Evolutionary conservation across 1,140 invertebrate genomes (phyloP), one percentile per base, ranked within the genome.

Genomic region (Anagrus nilaparvatae): DNA sequence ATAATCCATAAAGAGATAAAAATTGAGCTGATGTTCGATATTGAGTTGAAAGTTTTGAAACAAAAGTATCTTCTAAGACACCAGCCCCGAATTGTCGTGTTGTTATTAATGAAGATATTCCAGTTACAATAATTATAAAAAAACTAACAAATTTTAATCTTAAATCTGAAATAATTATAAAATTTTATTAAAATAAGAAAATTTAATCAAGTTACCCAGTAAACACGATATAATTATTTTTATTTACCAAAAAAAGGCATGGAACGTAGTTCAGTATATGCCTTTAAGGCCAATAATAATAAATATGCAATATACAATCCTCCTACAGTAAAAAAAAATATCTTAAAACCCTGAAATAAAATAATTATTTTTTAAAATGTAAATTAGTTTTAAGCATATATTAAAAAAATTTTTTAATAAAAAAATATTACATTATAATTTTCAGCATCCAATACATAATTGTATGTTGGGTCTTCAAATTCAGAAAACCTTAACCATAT

Each of bases 211-310:
- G 18, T 19, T 30, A 9, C 23, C 20, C 16, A 36, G 17, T 44
- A 20, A 52, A 23, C 24, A 39, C 30, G 31, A 12, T 25, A 40
- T 27, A 34, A 47, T 32, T 37, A 28, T 37, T 51, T 29, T 33
- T 13, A 43, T 33, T 79, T 73, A 95, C 91, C 91, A 76, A 97
- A 96, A 68, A 87, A 96, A 46, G 91, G 91, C 93, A 97, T 97
- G 8, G 89, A 87, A 56, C 90, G 74, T 20, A 98, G 72, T 70
- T 97, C 93, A 49, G 82, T 91, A 59, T 94, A 97, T 3, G 92
- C 91, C 56, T 83, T 80, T 16, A 97, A 67, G 43, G 95, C 78
- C 14, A 97, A 68, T 51, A 88, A 77, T 1, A 84, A 53, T 35
- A 97, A 67, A 67, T 94, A 97, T 8, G 88, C 61, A 30, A 95